A percentile compares a stretch with the other conserved stretches of the same genome.
Evolutionary conservation across 2,113 vertebrate species (phyloP).

Genomic region (Maccullochella peelii): DNA sequence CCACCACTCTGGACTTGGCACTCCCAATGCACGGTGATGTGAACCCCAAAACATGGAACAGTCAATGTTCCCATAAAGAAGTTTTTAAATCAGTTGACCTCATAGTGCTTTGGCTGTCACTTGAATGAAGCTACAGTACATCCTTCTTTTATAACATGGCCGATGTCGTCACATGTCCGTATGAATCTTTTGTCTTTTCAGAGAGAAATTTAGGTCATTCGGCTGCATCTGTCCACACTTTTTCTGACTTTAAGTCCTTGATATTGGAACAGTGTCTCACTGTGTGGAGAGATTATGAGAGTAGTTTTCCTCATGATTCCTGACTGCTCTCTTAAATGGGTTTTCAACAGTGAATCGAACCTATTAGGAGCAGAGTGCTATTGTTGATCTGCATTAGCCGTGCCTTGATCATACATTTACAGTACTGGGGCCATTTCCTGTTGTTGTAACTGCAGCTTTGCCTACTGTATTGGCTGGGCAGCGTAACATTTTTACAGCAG

Average conservation of each 20-base stretch:
- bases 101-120: background rate
- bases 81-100: background rate
- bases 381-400: background rate
- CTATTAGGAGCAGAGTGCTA: background rate
- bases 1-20: conserved; percentile 42
- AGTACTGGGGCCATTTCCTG: background rate
- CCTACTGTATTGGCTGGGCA: background rate
- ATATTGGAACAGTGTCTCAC: background rate
- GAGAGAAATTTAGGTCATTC: conserved; percentile 2
- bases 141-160: background rate
- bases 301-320: background rate
- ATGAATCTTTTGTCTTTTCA: background rate
- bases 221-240: background rate
- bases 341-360: background rate
- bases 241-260: background rate
- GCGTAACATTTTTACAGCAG: background rate
- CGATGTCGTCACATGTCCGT: background rate
- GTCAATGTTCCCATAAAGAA: conserved; percentile 17
- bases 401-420: background rate
- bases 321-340: background rate
- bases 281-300: background rate
- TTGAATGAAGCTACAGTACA: background rate
- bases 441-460: background rate
- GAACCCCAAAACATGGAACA: background rate
- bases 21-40: background rate